These are phyloP conservation scores for Drosophila eugracilis DNA, from an alignment of 1,140 invertebrate genomes.

Conservation along the genomic window DNA sequence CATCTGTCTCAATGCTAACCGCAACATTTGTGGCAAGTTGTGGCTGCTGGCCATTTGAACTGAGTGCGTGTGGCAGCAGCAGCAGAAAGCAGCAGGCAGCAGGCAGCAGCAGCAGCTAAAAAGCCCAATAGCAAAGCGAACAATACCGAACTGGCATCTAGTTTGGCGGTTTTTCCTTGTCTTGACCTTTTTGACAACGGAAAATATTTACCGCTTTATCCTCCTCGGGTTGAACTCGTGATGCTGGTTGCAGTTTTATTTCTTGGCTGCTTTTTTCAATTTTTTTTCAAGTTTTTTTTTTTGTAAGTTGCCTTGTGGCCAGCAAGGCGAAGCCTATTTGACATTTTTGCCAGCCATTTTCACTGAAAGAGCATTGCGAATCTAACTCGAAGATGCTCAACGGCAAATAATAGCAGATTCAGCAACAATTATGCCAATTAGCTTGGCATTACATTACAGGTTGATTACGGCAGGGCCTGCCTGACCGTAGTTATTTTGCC, in stretches of 20 bases:
- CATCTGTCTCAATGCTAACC: conserved; percentile 60
- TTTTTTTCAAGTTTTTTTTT: conserved; percentile 41
- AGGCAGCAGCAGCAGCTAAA: neutral
- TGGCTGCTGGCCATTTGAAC: conserved; percentile 19
- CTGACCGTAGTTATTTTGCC: conserved; percentile 34
- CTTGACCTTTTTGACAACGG: conserved; percentile 76
- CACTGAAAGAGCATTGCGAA: conserved; percentile 73
- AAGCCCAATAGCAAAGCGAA: conserved; percentile 17
- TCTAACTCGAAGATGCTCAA: conserved; percentile 52
- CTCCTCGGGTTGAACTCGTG: conserved; percentile 66
- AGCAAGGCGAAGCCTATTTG: conserved; percentile 69
- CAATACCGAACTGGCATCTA: conserved; percentile 47
- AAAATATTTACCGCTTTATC: conserved; percentile 76
- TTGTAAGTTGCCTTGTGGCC: conserved; percentile 49
- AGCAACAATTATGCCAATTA: conserved; percentile 78
- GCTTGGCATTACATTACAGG: conserved; percentile 79
- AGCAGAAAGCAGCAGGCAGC: neutral
- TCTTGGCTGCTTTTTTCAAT: conserved; percentile 54
- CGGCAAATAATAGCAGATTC: conserved; percentile 39
- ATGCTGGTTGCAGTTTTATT: conserved; percentile 69
- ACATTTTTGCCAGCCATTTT: conserved; percentile 77
- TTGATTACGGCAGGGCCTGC: conserved; percentile 64
- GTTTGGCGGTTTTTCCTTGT: conserved; percentile 66
- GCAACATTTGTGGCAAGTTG: conserved; percentile 49
- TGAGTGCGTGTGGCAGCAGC: conserved; percentile 51